Evolutionary conservation across 2,113 vertebrate species (phyloP).

Genomic region (Ctenodactylus gundi): DNA sequence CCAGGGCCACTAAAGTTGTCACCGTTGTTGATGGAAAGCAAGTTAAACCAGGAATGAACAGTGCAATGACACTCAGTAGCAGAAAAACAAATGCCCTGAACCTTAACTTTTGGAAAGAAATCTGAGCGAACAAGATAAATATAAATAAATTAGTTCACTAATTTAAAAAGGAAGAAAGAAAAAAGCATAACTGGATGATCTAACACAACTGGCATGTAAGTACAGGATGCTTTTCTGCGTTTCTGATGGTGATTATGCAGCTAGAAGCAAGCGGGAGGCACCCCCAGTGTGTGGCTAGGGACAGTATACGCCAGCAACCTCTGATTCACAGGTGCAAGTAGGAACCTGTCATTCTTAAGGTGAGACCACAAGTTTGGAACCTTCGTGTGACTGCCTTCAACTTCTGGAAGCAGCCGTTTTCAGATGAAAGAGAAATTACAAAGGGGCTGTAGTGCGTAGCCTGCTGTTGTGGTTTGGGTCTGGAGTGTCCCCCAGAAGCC

Average conservation of each 20-base stretch:
- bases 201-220: not conserved
- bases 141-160: not conserved
- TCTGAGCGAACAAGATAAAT: not conserved
- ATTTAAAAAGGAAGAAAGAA: not conserved
- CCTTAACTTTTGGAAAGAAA: not conserved
- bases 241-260: not conserved
- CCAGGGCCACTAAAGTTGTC: not conserved
- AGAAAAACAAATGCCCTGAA: not conserved
- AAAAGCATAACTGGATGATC: not conserved
- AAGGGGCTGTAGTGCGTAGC: not conserved
- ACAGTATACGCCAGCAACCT: not conserved
- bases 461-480: too few species aligned
- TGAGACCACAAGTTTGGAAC: not conserved
- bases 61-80: not conserved
- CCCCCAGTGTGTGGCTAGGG: too few species aligned
- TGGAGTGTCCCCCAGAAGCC: too few species aligned
- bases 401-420: not conserved
- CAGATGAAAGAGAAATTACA: not conserved
- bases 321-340: not conserved
- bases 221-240: not conserved
- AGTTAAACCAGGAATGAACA: constrained; percentile 40
- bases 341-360: not conserved
- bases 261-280: not conserved
- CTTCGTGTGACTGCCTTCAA: not conserved
- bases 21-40: constrained; percentile 43